Evolutionary conservation across 2,888 invertebrate species (phyloP), one percentile per base, ranked within the genome.

Genomic region (Cantharis lateralis): DNA sequence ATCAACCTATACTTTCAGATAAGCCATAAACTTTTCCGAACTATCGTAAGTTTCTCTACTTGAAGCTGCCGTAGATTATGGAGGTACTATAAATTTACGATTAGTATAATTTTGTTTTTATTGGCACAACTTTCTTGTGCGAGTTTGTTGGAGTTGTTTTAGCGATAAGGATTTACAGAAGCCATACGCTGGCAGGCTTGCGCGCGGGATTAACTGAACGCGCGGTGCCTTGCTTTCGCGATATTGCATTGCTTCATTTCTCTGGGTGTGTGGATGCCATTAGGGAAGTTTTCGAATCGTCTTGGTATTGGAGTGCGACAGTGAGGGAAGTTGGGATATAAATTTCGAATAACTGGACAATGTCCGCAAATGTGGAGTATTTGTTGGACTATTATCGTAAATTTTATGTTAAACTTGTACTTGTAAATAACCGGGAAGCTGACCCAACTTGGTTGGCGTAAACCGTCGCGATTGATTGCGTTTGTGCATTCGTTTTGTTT

Each of bases 331-430:
- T 69, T 62, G 24, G 20, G 64, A n/a, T 20, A 77, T 77, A 72
- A 74, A 77, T 72, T 20, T 66, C 16, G 64, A 20, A 68, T 32
- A 64, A 48, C 63, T 69, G 77, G 72, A 71, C 77, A 28, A 64
- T 74, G 77, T 77, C 77, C 77, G 74, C 74, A 75, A 66, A 74
- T 72, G 77, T 68, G 20, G 68, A 68, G 74, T 72, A 77, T 77
- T 77, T 77, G 77, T 77, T 77, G 68, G 74, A 74, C 77, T 74
- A 72, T 77, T 77, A 77, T 77, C 77, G 77, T 77, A 77, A 77
- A 77, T 77, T 77, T 62, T 74, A 71, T 68, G 74, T 63, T 26
- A 71, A 74, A 74, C 71, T 72, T 72, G 77, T 66, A 66, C 77
- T 74, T 74, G 74, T 77, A 77, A 77, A 77, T 74, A 75, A 71